Evolutionary conservation across 1,140 invertebrate genomes (phyloP).

Genomic region (Popillia japonica): DNA sequence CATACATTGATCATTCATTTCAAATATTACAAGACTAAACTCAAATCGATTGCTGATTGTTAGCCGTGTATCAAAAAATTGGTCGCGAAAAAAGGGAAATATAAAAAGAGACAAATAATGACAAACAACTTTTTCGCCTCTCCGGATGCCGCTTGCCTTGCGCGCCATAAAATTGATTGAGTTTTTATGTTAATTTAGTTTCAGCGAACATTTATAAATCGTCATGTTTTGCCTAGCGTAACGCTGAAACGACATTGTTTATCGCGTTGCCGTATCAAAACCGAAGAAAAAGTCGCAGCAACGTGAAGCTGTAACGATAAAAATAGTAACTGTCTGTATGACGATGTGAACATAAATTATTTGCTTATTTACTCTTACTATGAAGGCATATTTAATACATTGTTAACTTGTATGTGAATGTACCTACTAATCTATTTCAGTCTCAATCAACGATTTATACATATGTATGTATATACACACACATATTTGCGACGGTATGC

Average conservation of each 20-base stretch:
- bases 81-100: not conserved
- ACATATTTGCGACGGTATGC: no score
- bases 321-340: not conserved
- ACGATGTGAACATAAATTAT: no score
- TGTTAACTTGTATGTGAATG: no score
- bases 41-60: no score
- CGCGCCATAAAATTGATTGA: conserved; percentile 7
- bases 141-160: conserved; percentile 3
- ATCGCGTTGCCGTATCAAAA: not conserved
- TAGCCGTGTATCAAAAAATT: no score
- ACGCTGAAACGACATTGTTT: conserved; percentile 25
- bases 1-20: no score
- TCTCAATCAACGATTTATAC: no score
- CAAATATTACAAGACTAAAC: no score
- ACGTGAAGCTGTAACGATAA: not conserved
- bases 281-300: not conserved
- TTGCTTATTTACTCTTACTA: no score
- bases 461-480: no score
- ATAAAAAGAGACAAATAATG: conserved; percentile 29
- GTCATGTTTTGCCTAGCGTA: conserved; percentile 22
- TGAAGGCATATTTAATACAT: no score
- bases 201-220: conserved; percentile 24
- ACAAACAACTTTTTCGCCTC: conserved; percentile 24
- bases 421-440: no score
- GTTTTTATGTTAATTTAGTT: conserved; percentile 28